A percentile compares a stretch with the other conserved stretches of the same genome.
Conservation (phyloP, 1,140 invertebrate species). For the Cyclina sinensis region DNA sequence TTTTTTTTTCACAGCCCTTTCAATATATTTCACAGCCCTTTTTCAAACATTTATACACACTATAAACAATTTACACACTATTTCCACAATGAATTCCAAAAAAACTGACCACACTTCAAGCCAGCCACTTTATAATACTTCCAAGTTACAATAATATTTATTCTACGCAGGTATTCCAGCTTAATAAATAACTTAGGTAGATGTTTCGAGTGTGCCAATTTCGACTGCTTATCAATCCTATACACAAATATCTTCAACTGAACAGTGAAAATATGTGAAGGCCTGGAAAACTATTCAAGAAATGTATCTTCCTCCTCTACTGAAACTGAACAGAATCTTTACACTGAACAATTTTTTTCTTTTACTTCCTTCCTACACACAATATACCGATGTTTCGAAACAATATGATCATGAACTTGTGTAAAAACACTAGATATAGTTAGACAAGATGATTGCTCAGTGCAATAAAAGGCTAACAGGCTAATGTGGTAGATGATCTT, state of each 20-base stretch:
- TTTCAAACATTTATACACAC: too few species aligned
- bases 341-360: neutral
- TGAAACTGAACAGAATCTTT: neutral
- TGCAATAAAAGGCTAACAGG: conserved; percentile 4
- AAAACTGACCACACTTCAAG: conserved; percentile 13
- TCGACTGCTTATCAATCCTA: neutral
- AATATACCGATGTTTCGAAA: neutral
- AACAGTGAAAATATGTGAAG: neutral
- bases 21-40: too few species aligned
- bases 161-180: conserved; percentile 18
- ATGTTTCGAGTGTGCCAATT: conserved; percentile 11
- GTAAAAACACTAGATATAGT: neutral
- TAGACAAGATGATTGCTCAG: neutral
- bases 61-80: too few species aligned
- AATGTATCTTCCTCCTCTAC: neutral
- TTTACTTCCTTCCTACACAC: conserved; percentile 11
- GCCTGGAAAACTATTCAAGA: neutral
- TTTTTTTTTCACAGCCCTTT: too few species aligned
- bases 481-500: neutral
- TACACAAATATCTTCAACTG: neutral
- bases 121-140: neutral
- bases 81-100: too few species aligned
- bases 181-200: neutral
- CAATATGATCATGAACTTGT: neutral
- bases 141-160: conserved; percentile 23